These are phyloP conservation scores for Trichomalopsis sarcophagae DNA, from an alignment of 1,140 invertebrate genomes.

Conservation along the genomic window DNA sequence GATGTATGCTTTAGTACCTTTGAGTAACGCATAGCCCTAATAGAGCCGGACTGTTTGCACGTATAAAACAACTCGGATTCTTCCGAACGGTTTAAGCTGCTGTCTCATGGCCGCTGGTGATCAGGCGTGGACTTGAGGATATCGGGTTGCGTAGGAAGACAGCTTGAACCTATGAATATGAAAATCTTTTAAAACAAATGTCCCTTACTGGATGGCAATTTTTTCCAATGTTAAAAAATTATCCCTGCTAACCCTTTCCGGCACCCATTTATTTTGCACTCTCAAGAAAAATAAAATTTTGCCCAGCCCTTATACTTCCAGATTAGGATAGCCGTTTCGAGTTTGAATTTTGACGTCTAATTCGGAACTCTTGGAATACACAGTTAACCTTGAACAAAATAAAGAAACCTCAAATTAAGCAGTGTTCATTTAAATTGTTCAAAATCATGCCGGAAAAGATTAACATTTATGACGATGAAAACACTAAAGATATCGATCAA, in stretches of 20 bases:
- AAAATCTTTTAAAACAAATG: slow-evolving; percentile 5
- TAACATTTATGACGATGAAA: background rate
- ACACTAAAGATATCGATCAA: background rate
- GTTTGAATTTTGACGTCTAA: slow-evolving; percentile 9
- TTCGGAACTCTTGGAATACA: background rate
- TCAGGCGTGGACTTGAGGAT: slow-evolving; percentile 90
- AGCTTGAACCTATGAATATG: slow-evolving; percentile 69
- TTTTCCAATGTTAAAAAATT: background rate
- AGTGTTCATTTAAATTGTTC: slow-evolving; percentile 12
- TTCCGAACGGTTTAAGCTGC: slow-evolving; percentile 56
- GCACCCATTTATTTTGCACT: background rate
- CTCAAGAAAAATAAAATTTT: background rate
- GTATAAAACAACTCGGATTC: slow-evolving; percentile 47
- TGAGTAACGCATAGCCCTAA: slow-evolving; percentile 48
- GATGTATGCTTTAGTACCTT: slow-evolving; percentile 56
- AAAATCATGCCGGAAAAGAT: slow-evolving; percentile 21
- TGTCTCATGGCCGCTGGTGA: slow-evolving; percentile 78
- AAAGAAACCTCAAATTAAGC: slow-evolving; percentile 9
- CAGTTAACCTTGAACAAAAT: slow-evolving; percentile 19
- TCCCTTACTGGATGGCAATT: background rate
- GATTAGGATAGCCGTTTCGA: slow-evolving; percentile 23
- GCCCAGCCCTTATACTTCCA: background rate
- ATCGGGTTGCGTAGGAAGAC: slow-evolving; percentile 82
- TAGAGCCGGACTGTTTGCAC: slow-evolving; percentile 40
- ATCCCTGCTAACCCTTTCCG: background rate